Evolutionary conservation across 2,113 vertebrate species (phyloP).

Genomic region (Sinocyclocheilus anshuiensis): DNA sequence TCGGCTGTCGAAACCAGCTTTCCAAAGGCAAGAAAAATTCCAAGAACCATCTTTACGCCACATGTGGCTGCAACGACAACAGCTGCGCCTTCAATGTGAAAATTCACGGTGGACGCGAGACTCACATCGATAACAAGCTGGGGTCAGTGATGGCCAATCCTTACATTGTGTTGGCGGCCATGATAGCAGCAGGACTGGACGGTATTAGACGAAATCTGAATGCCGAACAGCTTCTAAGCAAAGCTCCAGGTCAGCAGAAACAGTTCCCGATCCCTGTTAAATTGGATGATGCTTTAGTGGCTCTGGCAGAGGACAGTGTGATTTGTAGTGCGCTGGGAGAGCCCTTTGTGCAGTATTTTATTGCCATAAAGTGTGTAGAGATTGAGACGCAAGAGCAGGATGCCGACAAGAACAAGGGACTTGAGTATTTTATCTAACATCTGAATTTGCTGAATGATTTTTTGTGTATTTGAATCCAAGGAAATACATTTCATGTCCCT

Average conservation of each 20-base stretch:
- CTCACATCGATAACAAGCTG: slow-evolving; percentile 86
- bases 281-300: slow-evolving; percentile 85
- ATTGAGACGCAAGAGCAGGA: slow-evolving; percentile 89
- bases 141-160: slow-evolving; percentile 91
- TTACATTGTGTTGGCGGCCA: slow-evolving; percentile 88
- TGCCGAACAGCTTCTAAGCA: slow-evolving; percentile 64
- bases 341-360: slow-evolving; percentile 86
- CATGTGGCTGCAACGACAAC: slow-evolving; percentile 87
- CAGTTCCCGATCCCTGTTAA: slow-evolving; percentile 81
- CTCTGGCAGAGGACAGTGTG: slow-evolving; percentile 78
- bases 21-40: slow-evolving; percentile 80
- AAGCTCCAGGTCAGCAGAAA: slow-evolving; percentile 68
- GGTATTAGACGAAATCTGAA: slow-evolving; percentile 79
- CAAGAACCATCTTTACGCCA: slow-evolving; percentile 77
- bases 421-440: slow-evolving; percentile 91
- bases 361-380: slow-evolving; percentile 91
- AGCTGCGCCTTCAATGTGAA: slow-evolving; percentile 89
- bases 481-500: not conserved
- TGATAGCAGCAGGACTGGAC: slow-evolving; percentile 87
- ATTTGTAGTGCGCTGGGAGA: slow-evolving; percentile 84
- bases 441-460: not conserved
- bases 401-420: slow-evolving; percentile 87
- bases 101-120: slow-evolving; percentile 81
- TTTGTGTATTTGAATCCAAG: not conserved
- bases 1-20: slow-evolving; percentile 81